phyloP scores from a whole-genome alignment of 2,797 vertebrate genomes.

The Poecilia picta region DNA sequence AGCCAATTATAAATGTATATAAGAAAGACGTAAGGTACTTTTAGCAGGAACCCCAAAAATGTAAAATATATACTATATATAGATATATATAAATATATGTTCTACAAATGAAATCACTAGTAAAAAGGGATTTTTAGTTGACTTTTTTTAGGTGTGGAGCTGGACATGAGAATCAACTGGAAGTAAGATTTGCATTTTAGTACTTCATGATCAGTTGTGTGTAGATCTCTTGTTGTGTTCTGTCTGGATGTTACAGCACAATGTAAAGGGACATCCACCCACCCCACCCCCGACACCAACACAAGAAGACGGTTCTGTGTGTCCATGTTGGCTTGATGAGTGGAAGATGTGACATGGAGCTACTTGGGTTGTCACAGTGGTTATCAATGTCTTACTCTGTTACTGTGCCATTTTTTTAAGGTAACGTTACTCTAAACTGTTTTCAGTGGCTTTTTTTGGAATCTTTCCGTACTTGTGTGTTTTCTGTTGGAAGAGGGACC shows the following conservation, averaged over 20 bases:
- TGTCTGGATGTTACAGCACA: slow-evolving; percentile 79
- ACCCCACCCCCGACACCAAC: slow-evolving; percentile 41
- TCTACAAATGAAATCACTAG: slow-evolving; percentile 69
- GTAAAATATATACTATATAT: slow-evolving; percentile 66
- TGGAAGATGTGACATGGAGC: slow-evolving; percentile 36
- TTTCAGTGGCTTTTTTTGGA: slow-evolving; percentile 64
- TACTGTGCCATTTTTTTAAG: slow-evolving; percentile 79
- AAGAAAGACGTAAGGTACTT: slow-evolving; percentile 75
- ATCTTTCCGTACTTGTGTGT: slow-evolving; percentile 71
- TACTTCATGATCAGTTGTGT: slow-evolving; percentile 84
- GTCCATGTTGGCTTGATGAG: slow-evolving; percentile 44
- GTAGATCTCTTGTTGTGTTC: slow-evolving; percentile 75
- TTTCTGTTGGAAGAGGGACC: slow-evolving; percentile 77
- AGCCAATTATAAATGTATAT: slow-evolving; percentile 73
- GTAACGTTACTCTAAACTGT: slow-evolving; percentile 72
- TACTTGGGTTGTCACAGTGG: slow-evolving; percentile 49
- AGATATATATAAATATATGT: slow-evolving; percentile 52
- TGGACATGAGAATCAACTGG: slow-evolving; percentile 66
- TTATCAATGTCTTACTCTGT: slow-evolving; percentile 66
- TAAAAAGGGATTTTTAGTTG: slow-evolving; percentile 68
- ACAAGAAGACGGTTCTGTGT: slow-evolving; percentile 43
- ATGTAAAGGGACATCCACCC: slow-evolving; percentile 38
- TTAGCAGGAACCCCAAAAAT: slow-evolving; percentile 74
- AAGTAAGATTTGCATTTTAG: slow-evolving; percentile 85
- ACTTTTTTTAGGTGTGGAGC: slow-evolving; percentile 61